Evolutionary conservation across 1,140 invertebrate genomes (phyloP).

Genomic region (Asobara japonica): DNA sequence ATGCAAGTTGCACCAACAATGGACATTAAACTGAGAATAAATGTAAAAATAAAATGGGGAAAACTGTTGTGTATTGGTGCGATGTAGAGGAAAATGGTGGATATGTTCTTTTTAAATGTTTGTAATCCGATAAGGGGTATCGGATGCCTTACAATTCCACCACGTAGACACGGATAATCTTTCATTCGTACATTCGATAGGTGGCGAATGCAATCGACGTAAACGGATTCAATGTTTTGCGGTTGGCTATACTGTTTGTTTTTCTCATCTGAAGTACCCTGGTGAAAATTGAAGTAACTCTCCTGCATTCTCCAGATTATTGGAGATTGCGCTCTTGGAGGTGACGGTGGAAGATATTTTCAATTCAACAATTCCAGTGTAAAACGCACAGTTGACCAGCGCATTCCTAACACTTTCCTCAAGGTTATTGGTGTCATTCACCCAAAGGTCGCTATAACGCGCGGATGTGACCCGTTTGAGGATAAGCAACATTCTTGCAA

Average conservation of each 20-base stretch:
- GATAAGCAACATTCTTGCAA: neutral
- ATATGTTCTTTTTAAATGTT: neutral
- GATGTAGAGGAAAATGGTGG: neutral
- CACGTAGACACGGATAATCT: neutral
- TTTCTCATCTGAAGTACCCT: neutral
- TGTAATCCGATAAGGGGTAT: neutral
- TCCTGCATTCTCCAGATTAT: neutral
- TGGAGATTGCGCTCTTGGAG: neutral
- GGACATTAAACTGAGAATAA: neutral
- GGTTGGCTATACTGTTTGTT: too few species aligned
- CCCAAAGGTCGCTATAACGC: constrained; percentile 49
- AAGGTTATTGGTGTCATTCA: constrained; percentile 58
- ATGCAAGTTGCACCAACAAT: neutral
- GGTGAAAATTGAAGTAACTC: neutral
- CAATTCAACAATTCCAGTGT: neutral
- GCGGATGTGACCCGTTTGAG: constrained; percentile 12
- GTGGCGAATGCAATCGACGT: neutral
- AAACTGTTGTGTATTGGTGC: neutral
- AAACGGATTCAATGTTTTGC: neutral
- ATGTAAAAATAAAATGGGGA: neutral
- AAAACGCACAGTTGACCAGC: constrained; percentile 29
- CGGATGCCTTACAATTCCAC: neutral
- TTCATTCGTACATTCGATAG: neutral
- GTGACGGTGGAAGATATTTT: neutral
- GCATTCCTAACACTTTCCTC: constrained; percentile 57